Evolutionary conservation across 2,113 vertebrate species (phyloP), one percentile per base, ranked within the genome.

Genomic region (Toxotes chatareus): DNA sequence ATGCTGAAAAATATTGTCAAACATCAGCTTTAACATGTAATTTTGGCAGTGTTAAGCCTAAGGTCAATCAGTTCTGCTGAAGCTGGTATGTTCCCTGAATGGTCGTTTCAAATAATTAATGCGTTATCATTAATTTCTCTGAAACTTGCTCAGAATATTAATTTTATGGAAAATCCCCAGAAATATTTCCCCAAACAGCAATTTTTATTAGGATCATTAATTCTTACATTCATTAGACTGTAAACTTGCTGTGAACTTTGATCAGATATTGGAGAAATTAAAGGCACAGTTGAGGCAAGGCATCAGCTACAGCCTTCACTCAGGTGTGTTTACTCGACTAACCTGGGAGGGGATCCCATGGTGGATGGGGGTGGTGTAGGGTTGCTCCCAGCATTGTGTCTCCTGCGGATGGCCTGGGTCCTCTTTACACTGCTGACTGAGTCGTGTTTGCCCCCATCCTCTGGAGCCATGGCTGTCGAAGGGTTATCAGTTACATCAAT

Each of bases 311-410:
- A 40, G 14, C 32, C 23, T 10, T 21, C 11, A 53, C 38, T 47
- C 17, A 8, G 60, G 11, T 62, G 11, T 69, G 40, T 14, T 61
- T 11, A 32, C 42, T 23, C 0, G 19, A 79, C 93, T 69, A 32
- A 97, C 96, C 96, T 97, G 42, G 96, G 97, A 1, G 97, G 97
- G 0, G 97, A 98, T 19, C 97, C 97, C 96, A 97, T 97, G 80
- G 97, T 95, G 0, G 97, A 97, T 1, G 97, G 96, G 0, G 97
- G 97, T 0, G 97, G 97, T 0, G 97, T 98, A 36, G 97, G 97
- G 90, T 97, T 98, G 92, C 96, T 97, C 73, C 97, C 97, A 0
- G 97, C 97, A 3, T 97, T 97, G 90, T 98, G 97, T 63, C 97
- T 94, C 72, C 97, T 93, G 72, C 97, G 95, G 86, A 97, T 97